Base-by-base conservation (phyloP, 1,140 invertebrate genomes). In the Zaprionus nigranus region DNA sequence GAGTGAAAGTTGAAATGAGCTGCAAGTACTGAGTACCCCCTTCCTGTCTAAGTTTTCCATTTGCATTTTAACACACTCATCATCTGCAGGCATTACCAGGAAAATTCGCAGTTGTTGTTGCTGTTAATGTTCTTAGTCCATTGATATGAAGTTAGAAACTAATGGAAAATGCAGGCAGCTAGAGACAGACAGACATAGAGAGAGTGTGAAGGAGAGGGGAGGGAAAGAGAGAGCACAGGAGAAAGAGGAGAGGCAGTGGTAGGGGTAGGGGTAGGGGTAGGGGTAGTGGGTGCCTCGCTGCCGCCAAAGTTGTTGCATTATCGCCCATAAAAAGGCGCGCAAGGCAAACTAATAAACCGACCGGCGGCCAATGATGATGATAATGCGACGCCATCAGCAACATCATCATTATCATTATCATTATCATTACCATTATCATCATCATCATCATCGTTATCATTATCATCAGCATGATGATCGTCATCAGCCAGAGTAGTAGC, bases 321-420 rank as follows among this genome's bases (percentile, higher is more conserved):
- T 58, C 77, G 56, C 56, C 60, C 75, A 82, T 82, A 64, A 81
- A 85, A 81, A 67, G 57, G 84, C 79, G 82, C 82, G 75, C 82
- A 79, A 72, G 82, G 83, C 82, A 85, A 85, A 85, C 82, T 79
- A 86, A 86, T 85, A 86, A 86, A 79, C 70, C 56, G 82, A 71
- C 77, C 69, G 78, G 65, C 73, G 63, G 74, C 73, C 78, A 81
- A 75, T 79, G 82, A 70, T 68, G 69, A 75, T 83, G 80, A 87
- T 87, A 83, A 81, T 88, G 74, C 81, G 77, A 74, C 75, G 69
- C 60, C 75, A 75, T 81, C 69, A 58, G 61, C 77, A 70, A 53
- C 61, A 66, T 40, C 61, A 56, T 51, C 65, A 68, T 68, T 49
- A 71, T 68, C 62, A 68, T 68, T 49, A 68, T 65, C 54, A 64